Percentiles rank a stretch among this genome's conserved stretches.
Conservation (phyloP, 2,888 invertebrate species). For the Aplocera efformata region DNA sequence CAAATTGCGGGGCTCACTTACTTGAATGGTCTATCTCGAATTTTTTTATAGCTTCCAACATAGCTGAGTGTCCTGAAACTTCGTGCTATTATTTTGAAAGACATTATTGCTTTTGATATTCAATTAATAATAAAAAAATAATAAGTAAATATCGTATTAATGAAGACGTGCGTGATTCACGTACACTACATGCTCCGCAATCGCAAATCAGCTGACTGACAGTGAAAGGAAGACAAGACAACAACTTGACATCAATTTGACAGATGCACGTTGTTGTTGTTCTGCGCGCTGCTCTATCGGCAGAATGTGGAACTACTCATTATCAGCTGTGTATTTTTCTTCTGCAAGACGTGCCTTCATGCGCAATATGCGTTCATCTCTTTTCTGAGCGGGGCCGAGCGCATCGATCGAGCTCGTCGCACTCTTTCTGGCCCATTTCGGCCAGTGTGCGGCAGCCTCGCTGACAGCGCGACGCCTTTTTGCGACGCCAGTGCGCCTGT, state of each 20-base stretch:
- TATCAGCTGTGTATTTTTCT: slow-evolving; percentile 73
- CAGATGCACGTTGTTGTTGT: slow-evolving; percentile 34
- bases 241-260: slow-evolving; percentile 33
- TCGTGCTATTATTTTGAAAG: slow-evolving; percentile 55
- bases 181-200: background rate
- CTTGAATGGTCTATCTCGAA: slow-evolving; percentile 58
- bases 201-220: background rate
- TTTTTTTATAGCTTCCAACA: slow-evolving; percentile 64
- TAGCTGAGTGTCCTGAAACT: slow-evolving; percentile 62
- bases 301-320: slow-evolving; percentile 35
- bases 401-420: slow-evolving; percentile 60
- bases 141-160: background rate
- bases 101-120: slow-evolving; percentile 41
- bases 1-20: slow-evolving; percentile 34
- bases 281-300: slow-evolving; percentile 50
- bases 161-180: slow-evolving; percentile 3
- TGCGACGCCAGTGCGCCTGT: slow-evolving; percentile 65
- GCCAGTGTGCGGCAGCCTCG: slow-evolving; percentile 51
- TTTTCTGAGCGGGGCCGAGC: slow-evolving; percentile 56
- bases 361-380: slow-evolving; percentile 74
- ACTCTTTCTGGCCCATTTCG: slow-evolving; percentile 66
- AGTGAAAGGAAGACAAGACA: slow-evolving; percentile 17
- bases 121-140: background rate
- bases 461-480: slow-evolving; percentile 47
- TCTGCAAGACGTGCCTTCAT: slow-evolving; percentile 64